Conservation (phyloP, 2,888 invertebrate species). For the Pheosia tremula region DNA sequence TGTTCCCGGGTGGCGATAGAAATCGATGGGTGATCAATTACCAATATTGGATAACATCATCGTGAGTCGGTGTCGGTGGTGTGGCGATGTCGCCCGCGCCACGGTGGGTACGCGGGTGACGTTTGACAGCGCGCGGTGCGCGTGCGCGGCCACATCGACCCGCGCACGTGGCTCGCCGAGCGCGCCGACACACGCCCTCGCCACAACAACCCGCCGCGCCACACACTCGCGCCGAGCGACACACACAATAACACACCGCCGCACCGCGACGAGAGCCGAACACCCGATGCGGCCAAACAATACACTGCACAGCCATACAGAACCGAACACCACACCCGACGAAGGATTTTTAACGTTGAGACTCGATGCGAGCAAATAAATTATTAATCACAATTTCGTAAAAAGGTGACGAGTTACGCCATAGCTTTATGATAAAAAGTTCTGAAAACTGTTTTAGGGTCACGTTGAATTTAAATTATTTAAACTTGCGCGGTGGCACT, state of each 20-base stretch:
- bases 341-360: not conserved
- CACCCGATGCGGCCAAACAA: not conserved
- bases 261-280: not conserved
- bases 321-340: not conserved
- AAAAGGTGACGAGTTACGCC: not conserved
- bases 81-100: slow-evolving; percentile 23
- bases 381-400: not conserved
- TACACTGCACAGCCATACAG: slow-evolving; percentile 5
- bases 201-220: slow-evolving; percentile 19
- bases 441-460: not conserved
- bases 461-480: slow-evolving; percentile 1
- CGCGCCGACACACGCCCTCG: slow-evolving; percentile 30
- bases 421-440: not conserved
- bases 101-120: slow-evolving; percentile 42
- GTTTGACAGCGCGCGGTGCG: slow-evolving; percentile 53
- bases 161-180: slow-evolving; percentile 63
- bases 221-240: slow-evolving; percentile 13
- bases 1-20: slow-evolving; percentile 20
- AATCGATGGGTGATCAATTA: slow-evolving; percentile 48
- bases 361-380: not conserved
- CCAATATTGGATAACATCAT: slow-evolving; percentile 44
- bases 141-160: slow-evolving; percentile 75
- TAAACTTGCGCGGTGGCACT: slow-evolving; percentile 10
- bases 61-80: slow-evolving; percentile 28
- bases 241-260: slow-evolving; percentile 5